Evolutionary conservation across 1,140 invertebrate species (phyloP).

Genomic region (Glossosoma conforme): DNA sequence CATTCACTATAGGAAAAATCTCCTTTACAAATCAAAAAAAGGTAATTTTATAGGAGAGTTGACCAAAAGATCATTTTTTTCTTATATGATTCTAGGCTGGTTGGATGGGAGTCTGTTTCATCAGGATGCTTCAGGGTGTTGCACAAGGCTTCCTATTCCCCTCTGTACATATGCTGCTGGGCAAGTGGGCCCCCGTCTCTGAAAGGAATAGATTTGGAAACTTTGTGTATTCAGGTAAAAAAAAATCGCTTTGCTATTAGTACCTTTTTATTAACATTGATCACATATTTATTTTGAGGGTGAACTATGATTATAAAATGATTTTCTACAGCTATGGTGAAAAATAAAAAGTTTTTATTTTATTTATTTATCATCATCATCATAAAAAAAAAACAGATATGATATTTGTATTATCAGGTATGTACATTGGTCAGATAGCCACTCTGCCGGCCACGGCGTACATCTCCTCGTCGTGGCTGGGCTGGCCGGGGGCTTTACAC

Average conservation of each 20-base stretch:
- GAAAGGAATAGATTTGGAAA: conserved; percentile 56
- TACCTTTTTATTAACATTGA: too few species aligned
- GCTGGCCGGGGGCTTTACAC: conserved; percentile 27
- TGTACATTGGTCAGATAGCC: neutral
- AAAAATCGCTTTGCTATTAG: too few species aligned
- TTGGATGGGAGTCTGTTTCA: conserved; percentile 48
- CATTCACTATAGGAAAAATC: too few species aligned
- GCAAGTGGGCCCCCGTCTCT: conserved; percentile 65
- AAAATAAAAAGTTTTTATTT: too few species aligned
- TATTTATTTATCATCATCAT: too few species aligned
- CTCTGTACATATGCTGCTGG: conserved; percentile 62
- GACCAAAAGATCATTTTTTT: too few species aligned
- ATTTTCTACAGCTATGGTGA: too few species aligned
- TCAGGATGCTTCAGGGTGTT: conserved; percentile 63
- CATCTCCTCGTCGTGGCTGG: conserved; percentile 1
- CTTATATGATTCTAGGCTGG: conserved; percentile 29
- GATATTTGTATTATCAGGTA: conserved; percentile 5
- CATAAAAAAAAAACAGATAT: too few species aligned
- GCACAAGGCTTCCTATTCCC: conserved; percentile 66
- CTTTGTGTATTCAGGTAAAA: conserved; percentile 41
- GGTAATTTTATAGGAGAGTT: too few species aligned
- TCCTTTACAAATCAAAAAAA: too few species aligned
- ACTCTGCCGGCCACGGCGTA: conserved; percentile 5
- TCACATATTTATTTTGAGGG: too few species aligned
- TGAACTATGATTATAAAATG: too few species aligned